Conservation (phyloP, 2,888 invertebrate species). For the Eurois occulta region DNA sequence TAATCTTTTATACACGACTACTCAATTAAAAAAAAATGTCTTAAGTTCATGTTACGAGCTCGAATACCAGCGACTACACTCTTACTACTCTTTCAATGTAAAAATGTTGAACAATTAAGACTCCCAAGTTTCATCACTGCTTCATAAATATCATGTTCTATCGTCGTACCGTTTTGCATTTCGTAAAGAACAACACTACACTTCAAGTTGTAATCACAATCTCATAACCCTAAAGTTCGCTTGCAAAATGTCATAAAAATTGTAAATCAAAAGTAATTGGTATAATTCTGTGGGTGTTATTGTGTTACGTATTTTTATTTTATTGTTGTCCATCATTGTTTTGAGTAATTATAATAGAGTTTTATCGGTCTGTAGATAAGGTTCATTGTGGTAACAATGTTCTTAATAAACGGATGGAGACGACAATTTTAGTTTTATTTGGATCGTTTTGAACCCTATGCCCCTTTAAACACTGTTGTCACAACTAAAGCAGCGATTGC, state of each 20-base stretch:
- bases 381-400: slow-evolving; percentile 85
- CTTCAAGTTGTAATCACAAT: slow-evolving; percentile 40
- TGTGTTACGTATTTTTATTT: slow-evolving; percentile 83
- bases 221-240: slow-evolving; percentile 3
- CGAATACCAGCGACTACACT: background rate
- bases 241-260: slow-evolving; percentile 32
- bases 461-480: background rate
- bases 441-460: background rate
- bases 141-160: no score
- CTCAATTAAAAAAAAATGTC: background rate
- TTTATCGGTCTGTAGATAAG: slow-evolving; percentile 86
- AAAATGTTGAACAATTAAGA: no score
- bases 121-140: background rate
- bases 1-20: slow-evolving; percentile 12
- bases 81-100: no score
- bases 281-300: slow-evolving; percentile 65
- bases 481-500: background rate
- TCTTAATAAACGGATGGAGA: slow-evolving; percentile 88
- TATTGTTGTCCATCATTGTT: slow-evolving; percentile 89
- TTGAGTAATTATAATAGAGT: slow-evolving; percentile 86
- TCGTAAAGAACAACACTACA: slow-evolving; percentile 24
- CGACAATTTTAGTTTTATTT: slow-evolving; percentile 70
- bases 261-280: slow-evolving; percentile 34
- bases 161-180: slow-evolving; percentile 13
- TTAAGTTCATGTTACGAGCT: background rate